Evolutionary conservation across 2,888 invertebrate species (phyloP).

Genomic region (Suillia variegata): DNA sequence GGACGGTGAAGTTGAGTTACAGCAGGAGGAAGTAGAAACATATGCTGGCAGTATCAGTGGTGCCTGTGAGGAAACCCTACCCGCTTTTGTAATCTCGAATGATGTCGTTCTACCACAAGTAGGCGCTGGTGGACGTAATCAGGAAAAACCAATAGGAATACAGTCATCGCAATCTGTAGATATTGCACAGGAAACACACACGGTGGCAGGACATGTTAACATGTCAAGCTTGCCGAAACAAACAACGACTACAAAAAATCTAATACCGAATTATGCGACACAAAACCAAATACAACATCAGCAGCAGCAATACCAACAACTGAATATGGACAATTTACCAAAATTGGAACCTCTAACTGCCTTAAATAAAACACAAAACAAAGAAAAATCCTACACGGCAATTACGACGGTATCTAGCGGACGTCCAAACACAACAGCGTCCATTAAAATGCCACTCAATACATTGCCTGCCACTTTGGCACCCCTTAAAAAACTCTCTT

Average conservation of each 20-base stretch:
- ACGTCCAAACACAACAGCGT: background rate
- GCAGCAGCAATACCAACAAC: background rate
- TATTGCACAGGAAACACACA: slow-evolving; percentile 6
- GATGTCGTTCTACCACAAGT: slow-evolving; percentile 25
- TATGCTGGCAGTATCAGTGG: no score
- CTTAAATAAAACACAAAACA: background rate
- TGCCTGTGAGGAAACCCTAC: slow-evolving; percentile 28
- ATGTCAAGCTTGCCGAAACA: slow-evolving; percentile 28
- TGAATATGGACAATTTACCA: slow-evolving; percentile 20
- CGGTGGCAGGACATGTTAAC: slow-evolving; percentile 5
- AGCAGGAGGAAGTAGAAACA: slow-evolving; percentile 34
- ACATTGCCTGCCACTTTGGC: background rate
- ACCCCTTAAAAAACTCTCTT: slow-evolving; percentile 22
- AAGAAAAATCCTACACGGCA: slow-evolving; percentile 5
- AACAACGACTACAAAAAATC: no score
- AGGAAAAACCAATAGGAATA: no score
- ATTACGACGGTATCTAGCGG: background rate
- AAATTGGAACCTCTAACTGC: slow-evolving; percentile 45
- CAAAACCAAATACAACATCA: background rate
- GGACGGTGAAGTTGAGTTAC: slow-evolving; percentile 33
- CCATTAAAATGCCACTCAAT: background rate
- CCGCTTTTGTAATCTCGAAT: slow-evolving; percentile 30
- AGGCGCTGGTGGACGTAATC: no score
- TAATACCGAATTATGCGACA: no score
- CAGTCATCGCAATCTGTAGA: slow-evolving; percentile 17